Conservation (phyloP, 2,888 invertebrate species). For the Eristalinus sepulchralis region DNA sequence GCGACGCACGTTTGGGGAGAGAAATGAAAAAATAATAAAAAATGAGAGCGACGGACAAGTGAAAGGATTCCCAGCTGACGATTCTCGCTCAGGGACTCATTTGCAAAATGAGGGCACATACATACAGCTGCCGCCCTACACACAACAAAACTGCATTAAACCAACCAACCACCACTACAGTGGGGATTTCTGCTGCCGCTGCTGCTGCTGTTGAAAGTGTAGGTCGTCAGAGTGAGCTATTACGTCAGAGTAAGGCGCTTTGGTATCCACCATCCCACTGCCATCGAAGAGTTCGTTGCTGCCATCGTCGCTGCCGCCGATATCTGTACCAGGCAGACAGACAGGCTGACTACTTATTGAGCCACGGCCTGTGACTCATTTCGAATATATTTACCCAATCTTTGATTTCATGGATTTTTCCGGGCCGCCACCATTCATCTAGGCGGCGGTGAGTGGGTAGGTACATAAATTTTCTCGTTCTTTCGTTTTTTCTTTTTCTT, state of each 20-base stretch:
- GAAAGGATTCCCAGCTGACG: slow-evolving; percentile 60
- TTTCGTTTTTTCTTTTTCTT: neutral
- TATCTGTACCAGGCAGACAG: slow-evolving; percentile 50
- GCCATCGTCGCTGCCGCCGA: slow-evolving; percentile 5
- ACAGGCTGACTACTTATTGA: neutral
- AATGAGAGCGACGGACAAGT: slow-evolving; percentile 16
- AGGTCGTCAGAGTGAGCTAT: slow-evolving; percentile 48
- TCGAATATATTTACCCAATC: neutral
- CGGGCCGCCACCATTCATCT: neutral
- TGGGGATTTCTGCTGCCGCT: neutral
- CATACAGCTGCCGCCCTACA: slow-evolving; percentile 27
- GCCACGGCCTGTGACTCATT: neutral
- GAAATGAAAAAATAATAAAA: slow-evolving; percentile 2
- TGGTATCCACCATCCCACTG: neutral
- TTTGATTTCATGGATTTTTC: neutral
- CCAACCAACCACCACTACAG: neutral
- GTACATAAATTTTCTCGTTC: neutral
- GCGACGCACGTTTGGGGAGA: slow-evolving; percentile 13
- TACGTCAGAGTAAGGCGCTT: slow-evolving; percentile 59
- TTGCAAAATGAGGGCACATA: slow-evolving; percentile 58
- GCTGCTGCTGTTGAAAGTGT: slow-evolving; percentile 13
- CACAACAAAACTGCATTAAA: slow-evolving; percentile 48
- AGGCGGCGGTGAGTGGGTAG: neutral
- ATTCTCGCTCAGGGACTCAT: slow-evolving; percentile 57
- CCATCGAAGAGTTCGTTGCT: neutral